These are phyloP conservation scores for Semnornis frantzii DNA, from an alignment of 2,113 vertebrate species.

Conservation along the genomic window DNA sequence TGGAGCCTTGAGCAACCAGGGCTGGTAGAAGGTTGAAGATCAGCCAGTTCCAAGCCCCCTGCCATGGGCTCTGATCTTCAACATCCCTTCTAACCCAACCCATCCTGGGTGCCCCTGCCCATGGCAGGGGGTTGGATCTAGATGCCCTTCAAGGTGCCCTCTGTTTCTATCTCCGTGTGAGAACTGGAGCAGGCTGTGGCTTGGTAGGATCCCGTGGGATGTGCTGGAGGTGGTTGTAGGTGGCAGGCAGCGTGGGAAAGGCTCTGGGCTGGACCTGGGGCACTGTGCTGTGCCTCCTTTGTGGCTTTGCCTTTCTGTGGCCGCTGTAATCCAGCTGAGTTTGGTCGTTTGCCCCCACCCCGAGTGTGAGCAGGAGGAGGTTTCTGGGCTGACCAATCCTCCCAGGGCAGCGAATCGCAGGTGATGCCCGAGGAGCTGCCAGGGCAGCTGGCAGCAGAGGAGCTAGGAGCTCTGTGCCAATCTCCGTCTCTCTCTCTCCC, in stretches of 20 bases:
- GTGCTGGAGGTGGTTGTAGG: neutral
- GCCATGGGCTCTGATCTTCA: no score
- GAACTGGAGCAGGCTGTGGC: neutral
- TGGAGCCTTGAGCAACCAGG: no score
- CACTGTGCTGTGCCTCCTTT: neutral
- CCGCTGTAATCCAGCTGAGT: neutral
- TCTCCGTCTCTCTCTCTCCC: neutral
- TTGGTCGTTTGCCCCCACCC: neutral
- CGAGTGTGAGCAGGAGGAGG: conserved; percentile 6
- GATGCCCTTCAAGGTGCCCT: neutral
- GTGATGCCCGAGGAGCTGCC: neutral
- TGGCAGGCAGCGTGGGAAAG: neutral
- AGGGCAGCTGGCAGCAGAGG: neutral
- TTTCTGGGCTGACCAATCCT: conserved; percentile 36
- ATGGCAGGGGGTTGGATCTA: no score
- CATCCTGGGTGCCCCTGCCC: no score
- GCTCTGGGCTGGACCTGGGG: neutral
- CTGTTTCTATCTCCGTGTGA: neutral
- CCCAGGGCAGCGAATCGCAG: neutral
- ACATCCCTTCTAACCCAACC: no score
- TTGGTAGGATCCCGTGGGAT: neutral
- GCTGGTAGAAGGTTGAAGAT: no score
- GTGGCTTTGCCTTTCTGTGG: neutral
- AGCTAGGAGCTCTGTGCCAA: conserved; percentile 28
- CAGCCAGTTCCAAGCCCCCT: no score